A percentile compares a stretch with the other conserved stretches of the same genome.
These are phyloP conservation scores for Calonectris borealis DNA, from an alignment of 2,113 vertebrate species.

Conservation along the genomic window DNA sequence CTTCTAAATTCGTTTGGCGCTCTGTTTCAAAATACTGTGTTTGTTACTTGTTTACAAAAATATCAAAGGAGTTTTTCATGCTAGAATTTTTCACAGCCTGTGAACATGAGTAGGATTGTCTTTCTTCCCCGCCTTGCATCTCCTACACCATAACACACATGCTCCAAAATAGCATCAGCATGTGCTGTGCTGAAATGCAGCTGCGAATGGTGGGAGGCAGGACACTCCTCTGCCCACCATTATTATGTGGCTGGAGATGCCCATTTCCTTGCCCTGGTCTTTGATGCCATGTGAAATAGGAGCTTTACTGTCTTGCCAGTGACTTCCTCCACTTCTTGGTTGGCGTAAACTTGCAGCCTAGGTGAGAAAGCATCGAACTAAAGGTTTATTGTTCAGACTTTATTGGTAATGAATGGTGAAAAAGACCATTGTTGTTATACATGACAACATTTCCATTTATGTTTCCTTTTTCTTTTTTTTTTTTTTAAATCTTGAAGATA, in stretches of 20 bases:
- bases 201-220: not conserved
- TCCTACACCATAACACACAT: not conserved
- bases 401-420: not conserved
- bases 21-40: not conserved
- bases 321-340: not conserved
- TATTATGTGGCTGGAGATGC: not conserved
- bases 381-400: not conserved
- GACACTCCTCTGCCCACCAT: not conserved
- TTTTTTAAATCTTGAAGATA: not conserved
- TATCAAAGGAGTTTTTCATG: not conserved
- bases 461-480: not conserved
- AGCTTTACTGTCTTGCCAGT: not conserved
- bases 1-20: not conserved
- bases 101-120: slow-evolving; percentile 44
- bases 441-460: not conserved
- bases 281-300: not conserved
- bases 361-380: not conserved
- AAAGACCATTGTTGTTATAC: not conserved
- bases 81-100: not conserved
- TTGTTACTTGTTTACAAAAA: not conserved
- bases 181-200: slow-evolving; percentile 19
- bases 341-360: not conserved
- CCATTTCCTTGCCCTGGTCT: not conserved
- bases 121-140: slow-evolving; percentile 27
- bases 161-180: slow-evolving; percentile 33